Evolutionary conservation across 2,888 invertebrate species (phyloP), one percentile per base, ranked within the genome.

Genomic region (Ectemnius continuus): DNA sequence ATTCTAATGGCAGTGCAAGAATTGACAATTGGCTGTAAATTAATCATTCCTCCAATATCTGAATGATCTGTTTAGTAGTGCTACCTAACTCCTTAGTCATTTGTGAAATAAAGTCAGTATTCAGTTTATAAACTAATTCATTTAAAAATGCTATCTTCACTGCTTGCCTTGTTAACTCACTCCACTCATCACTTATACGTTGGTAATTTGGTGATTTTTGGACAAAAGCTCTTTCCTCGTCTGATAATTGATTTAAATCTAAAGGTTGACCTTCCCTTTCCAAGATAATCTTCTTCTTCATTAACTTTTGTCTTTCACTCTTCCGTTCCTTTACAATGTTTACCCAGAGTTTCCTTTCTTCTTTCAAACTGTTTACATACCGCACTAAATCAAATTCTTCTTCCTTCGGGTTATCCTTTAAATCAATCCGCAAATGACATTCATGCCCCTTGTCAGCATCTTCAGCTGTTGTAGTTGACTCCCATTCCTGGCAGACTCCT

Each of bases 261-360:
- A 84, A 18, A 56, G 73, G 58, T 16, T 83, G 79, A 11, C 78
- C 83, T n/a, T 69, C 58, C 0, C 14, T 28, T 23, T 80, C 73
- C 23, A 68, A 11, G 57, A 18, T 28, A 61, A 67, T 59, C 57
- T 69, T 75, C 28, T 78, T 52, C 62, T 81, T 78, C 0, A 45
- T 13, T 59, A 82, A 61, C 59, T 59, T 63, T 47, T 69, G 79
- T 4, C 82, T 67, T 62, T 79, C 72, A 1, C 57, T 26, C 71
- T 84, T 85, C 6, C 84, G 78, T 67, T 80, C 71, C 3, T 64
- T 81, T 4, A 80, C 66, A 1, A 70, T 80, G 23, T 84, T 72
- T 14, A 80, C 80, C 89, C 89, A 89, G 1, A 69, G 67, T 61
- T 76, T 79, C 56, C 85, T 85, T 71, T 89, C 89, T 1, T 77